Evolutionary conservation across 2,113 vertebrate species (phyloP).

Genomic region (Leucosticte australis): DNA sequence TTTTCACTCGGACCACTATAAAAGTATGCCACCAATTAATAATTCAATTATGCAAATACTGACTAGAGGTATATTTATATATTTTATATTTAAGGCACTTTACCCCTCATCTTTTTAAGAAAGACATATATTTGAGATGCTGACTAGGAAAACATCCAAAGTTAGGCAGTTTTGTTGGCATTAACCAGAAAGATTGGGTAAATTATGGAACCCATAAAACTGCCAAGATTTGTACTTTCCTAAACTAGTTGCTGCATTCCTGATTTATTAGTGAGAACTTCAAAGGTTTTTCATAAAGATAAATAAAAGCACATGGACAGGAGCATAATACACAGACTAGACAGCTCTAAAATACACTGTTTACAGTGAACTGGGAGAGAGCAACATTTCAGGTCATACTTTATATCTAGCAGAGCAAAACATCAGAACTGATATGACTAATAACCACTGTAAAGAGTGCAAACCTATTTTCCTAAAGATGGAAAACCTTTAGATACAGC

Average conservation of each 20-base stretch:
- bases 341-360: slow-evolving; percentile 74
- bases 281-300: slow-evolving; percentile 63
- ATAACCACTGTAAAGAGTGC: slow-evolving; percentile 58
- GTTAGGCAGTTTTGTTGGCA: slow-evolving; percentile 38
- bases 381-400: slow-evolving; percentile 61
- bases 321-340: slow-evolving; percentile 63
- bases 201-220: slow-evolving; percentile 73
- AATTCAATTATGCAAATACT: slow-evolving; percentile 35
- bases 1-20: not conserved
- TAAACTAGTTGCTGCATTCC: slow-evolving; percentile 64
- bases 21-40: slow-evolving; percentile 42
- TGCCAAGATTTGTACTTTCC: slow-evolving; percentile 60
- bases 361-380: slow-evolving; percentile 65
- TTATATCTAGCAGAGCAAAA: slow-evolving; percentile 53
- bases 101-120: not conserved
- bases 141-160: slow-evolving; percentile 28
- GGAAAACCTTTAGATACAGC: slow-evolving; percentile 26
- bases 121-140: slow-evolving; percentile 17
- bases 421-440: slow-evolving; percentile 60
- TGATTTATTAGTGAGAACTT: slow-evolving; percentile 76
- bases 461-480: slow-evolving; percentile 50
- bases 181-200: slow-evolving; percentile 68
- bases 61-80: not conserved
- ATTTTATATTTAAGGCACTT: slow-evolving; percentile 24
- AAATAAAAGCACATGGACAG: slow-evolving; percentile 71